Evolutionary conservation across 2,113 vertebrate genomes (phyloP), one percentile per base, ranked within the genome.

Genomic region (Echinops telfairi): DNA sequence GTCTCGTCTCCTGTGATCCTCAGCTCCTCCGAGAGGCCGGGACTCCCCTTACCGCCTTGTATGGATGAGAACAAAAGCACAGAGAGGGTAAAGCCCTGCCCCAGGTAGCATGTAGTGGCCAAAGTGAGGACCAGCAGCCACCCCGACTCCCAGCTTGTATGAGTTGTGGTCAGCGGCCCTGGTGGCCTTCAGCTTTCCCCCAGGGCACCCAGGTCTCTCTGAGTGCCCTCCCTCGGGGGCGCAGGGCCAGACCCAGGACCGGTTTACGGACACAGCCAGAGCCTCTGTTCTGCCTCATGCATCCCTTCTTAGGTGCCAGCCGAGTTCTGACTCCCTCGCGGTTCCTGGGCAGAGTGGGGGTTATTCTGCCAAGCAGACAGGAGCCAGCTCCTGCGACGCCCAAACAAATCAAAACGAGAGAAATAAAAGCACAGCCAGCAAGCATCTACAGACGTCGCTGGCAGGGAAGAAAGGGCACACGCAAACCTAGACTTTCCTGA

Each of bases 281-380:
- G 86, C 90, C 86, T 84, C 95, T 95, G n/a, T 96, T 97, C 94
- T 97, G 96, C 94, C 95, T 96, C 97, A 96, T 94, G 96, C 97
- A 97, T 97, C 97, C 16, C 86, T 78, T 83, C 23, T 36, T 81
- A 92, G 77, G 76, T n/a, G 83, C 88, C 93, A 92, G 92, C 80
- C 57, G 89, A 93, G 80, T 77, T 89, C 94, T 88, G 79, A 93
- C 80, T 95, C 84, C 92, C 87, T 29, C 76, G 40, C 2, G 16
- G 80, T 10, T 7, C 47, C 6, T 2, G 77, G 7, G 4, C 47
- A 4, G 2, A n/a, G 22, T 77, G 90, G 83, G 79, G 58, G 60
- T 47, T 88, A 90, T 92, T 96, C 94, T 58, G 47, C 47, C 36
- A 92, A 82, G 33, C 62, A 92, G 86, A 96, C 70, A 58, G 62